These are phyloP conservation scores for Ophion slaviceki DNA, from an alignment of 2,888 invertebrate genomes.

Conservation along the genomic window DNA sequence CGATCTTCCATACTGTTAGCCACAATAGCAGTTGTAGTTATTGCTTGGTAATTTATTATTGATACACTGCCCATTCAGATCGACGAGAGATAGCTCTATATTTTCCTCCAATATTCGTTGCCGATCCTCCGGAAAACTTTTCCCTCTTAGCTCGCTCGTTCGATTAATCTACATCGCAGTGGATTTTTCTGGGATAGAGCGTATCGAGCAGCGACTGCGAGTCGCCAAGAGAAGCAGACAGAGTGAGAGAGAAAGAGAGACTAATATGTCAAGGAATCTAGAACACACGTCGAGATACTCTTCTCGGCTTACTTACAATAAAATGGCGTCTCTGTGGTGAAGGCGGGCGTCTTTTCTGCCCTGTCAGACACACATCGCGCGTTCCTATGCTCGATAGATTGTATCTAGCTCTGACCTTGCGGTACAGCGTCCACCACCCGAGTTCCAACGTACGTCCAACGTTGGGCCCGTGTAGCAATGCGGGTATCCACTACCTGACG, in stretches of 20 bases:
- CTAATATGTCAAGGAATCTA: conserved; percentile 37
- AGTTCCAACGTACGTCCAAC: conserved; percentile 10
- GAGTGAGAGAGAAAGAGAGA: not conserved
- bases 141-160: not conserved
- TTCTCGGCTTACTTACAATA: conserved; percentile 50
- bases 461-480: not conserved
- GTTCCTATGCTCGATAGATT: conserved; percentile 66
- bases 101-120: not conserved
- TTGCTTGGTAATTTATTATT: not conserved
- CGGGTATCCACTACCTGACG: conserved; percentile 5
- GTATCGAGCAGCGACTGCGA: conserved; percentile 21
- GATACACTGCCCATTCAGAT: not conserved
- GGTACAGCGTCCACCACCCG: conserved; percentile 65
- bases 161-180: conserved; percentile 3
- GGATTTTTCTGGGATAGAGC: not conserved
- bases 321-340: conserved; percentile 51
- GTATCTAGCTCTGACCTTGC: conserved; percentile 76
- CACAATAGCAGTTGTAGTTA: not conserved
- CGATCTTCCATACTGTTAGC: not conserved
- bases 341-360: conserved; percentile 53
- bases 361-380: conserved; percentile 58
- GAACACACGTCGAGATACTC: conserved; percentile 44
- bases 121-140: not conserved
- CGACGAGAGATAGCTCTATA: not conserved
- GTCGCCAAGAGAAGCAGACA: not conserved